Evolutionary conservation across 37 sponge, comb jelly and placozoan genomes (phyloP).

Genomic region (Theonella swinhoei): DNA sequence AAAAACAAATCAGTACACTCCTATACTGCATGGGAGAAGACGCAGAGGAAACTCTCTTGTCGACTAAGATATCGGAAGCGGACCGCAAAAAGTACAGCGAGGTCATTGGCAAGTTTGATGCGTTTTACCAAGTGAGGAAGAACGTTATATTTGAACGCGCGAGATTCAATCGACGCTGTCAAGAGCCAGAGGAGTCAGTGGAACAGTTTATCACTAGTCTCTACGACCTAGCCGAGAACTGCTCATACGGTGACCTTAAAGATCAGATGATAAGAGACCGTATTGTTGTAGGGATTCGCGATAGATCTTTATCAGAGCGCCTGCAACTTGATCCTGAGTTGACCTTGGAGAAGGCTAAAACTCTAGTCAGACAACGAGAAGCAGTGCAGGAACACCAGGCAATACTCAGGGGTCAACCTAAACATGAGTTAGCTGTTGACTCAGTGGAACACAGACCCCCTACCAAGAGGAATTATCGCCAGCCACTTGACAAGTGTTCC

Average conservation of each 20-base stretch:
- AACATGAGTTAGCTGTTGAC: background rate
- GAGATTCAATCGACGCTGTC: conserved; percentile 40
- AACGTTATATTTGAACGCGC: conserved; percentile 41
- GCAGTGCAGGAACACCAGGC: too few relatives aligned
- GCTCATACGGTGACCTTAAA: conserved; percentile 28
- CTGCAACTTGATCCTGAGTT: conserved; percentile 33
- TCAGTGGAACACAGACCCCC: background rate
- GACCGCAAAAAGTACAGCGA: conserved; percentile 27
- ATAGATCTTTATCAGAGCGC: conserved; percentile 14
- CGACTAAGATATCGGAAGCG: conserved; percentile 23
- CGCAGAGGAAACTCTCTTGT: conserved; percentile 28
- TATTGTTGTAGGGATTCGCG: conserved; percentile 40
- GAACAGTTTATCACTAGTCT: conserved; percentile 31
- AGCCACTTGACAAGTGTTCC: conserved; percentile 14
- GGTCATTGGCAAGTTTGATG: conserved; percentile 24
- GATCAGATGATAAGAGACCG: conserved; percentile 28
- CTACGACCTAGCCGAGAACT: conserved; percentile 19
- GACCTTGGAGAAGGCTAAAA: conserved; percentile 43
- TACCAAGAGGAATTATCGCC: background rate
- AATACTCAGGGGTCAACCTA: background rate
- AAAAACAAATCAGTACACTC: conserved; percentile 32
- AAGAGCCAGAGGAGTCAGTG: conserved; percentile 5
- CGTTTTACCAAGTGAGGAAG: conserved; percentile 28
- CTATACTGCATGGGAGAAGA: conserved; percentile 51
- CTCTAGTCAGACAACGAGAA: too few relatives aligned